These are phyloP conservation scores for Tupaia chinensis DNA, from an alignment of 2,113 vertebrate genomes.

Conservation along the genomic window DNA sequence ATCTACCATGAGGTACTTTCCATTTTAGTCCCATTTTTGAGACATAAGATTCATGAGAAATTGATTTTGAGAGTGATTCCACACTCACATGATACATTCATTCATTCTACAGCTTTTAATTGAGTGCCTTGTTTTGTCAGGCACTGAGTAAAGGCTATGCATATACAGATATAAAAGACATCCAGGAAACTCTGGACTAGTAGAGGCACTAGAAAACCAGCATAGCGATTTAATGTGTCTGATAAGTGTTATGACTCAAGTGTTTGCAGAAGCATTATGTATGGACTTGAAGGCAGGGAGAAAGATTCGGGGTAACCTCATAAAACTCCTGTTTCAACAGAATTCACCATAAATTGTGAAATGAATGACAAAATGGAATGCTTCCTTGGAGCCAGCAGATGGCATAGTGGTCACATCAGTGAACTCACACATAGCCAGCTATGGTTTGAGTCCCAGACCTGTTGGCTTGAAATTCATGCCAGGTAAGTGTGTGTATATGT, in stretches of 20 bases:
- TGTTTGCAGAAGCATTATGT: not conserved
- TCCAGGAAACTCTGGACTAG: not conserved
- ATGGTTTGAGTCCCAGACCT: no score
- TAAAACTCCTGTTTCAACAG: not conserved
- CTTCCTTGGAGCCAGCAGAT: no score
- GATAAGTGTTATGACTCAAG: not conserved
- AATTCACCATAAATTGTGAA: not conserved
- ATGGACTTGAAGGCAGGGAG: not conserved
- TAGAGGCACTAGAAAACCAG: not conserved
- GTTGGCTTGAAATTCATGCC: no score
- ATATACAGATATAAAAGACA: not conserved
- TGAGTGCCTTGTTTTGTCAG: not conserved
- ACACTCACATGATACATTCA: not conserved
- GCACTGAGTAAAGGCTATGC: not conserved
- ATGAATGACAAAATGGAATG: not conserved
- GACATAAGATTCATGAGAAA: not conserved
- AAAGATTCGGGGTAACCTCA: not conserved
- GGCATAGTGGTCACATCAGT: no score
- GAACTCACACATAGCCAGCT: no score
- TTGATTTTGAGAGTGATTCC: not conserved
- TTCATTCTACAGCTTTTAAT: not conserved
- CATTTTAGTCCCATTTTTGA: conserved; percentile 42
- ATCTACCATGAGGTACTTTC: not conserved
- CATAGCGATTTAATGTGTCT: not conserved
- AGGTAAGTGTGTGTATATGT: no score